Evolutionary conservation across 2,113 vertebrate genomes (phyloP), one percentile per base, ranked within the genome.

Genomic region (Grantiella picta): DNA sequence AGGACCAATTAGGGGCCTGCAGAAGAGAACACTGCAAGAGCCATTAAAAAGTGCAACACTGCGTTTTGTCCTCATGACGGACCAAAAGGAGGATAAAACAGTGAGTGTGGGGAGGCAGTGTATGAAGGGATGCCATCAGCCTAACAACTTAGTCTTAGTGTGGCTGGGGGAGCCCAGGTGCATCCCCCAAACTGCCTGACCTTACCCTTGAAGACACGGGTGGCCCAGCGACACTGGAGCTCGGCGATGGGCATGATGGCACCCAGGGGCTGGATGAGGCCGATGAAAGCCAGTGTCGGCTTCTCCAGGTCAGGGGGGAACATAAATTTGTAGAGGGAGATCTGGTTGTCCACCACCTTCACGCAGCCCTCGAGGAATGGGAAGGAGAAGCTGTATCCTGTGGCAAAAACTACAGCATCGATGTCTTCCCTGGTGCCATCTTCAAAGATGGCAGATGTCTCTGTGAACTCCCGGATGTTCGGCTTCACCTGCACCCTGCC

Each of bases 211-310:
- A 99, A 99, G n/a, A 99, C 96, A 4, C 83, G 98, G 5, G 98
- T 97, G 65, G 97, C 99, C 99, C 99, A 99, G 59, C 99, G 98
- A n/a, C 97, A 98, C 95, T 99, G 99, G 90, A 99, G 96, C 96
- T 99, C 99, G 3, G 98, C 95, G 72, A 97, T 38, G 15, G 99
- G 98, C 98, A 99, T 98, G 56, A 98, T 97, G 35, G 99, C 97
- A 24, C 99, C 99, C 45, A 96, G 80, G 7, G 98, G 87, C 63
- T 98, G 98, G 54, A 99, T n/a, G 56, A 99, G 76, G 64, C 99
- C 99, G 4, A 99, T 97, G 73, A 99, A 66, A 27, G 98, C 99
- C 94, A 99, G 94, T 0, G 99, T 99, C 1, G 98, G 98, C 35
- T 89, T 98, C 92, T 98, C 97, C 40, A 99, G 92, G 28, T 97